These are phyloP conservation scores for Synanthedon formicaeformis DNA, from an alignment of 2,888 invertebrate species.

Conservation along the genomic window DNA sequence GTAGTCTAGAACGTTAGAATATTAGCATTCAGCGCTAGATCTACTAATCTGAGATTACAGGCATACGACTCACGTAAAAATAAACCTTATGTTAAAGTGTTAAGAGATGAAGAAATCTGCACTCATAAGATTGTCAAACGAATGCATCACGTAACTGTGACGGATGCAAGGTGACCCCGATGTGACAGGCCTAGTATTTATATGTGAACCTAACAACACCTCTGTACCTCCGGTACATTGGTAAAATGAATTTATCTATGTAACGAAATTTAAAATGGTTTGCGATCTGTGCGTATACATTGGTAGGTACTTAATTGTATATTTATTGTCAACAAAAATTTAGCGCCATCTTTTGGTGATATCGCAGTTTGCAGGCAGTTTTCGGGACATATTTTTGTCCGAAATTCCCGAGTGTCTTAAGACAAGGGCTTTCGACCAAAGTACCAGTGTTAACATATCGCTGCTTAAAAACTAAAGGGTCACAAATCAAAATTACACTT, in stretches of 20 bases:
- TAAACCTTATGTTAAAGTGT: neutral
- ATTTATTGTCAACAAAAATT: too few relatives aligned
- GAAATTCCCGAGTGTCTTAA: too few relatives aligned
- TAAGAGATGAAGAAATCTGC: conserved; percentile 8
- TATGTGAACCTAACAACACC: neutral
- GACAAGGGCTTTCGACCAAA: too few relatives aligned
- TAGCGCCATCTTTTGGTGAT: too few relatives aligned
- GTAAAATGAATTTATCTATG: neutral
- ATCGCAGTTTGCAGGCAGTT: too few relatives aligned
- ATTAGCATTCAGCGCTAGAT: neutral
- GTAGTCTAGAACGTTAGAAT: neutral
- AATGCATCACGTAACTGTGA: conserved; percentile 18
- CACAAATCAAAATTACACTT: too few relatives aligned
- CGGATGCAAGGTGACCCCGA: conserved; percentile 50
- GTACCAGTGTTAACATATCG: too few relatives aligned
- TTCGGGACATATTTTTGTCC: too few relatives aligned
- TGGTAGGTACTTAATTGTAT: too few relatives aligned
- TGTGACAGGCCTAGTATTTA: conserved; percentile 13
- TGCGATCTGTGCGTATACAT: too few relatives aligned
- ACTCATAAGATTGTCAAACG: conserved; percentile 13
- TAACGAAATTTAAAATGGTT: too few relatives aligned
- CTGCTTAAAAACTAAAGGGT: too few relatives aligned
- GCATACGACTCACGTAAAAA: neutral
- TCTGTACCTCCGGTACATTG: neutral
- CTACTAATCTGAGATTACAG: neutral